Percentiles rank a stretch among this genome's conserved stretches.
Evolutionary conservation across 2,888 invertebrate genomes (phyloP).

Genomic region (Tiphia femorata): DNA sequence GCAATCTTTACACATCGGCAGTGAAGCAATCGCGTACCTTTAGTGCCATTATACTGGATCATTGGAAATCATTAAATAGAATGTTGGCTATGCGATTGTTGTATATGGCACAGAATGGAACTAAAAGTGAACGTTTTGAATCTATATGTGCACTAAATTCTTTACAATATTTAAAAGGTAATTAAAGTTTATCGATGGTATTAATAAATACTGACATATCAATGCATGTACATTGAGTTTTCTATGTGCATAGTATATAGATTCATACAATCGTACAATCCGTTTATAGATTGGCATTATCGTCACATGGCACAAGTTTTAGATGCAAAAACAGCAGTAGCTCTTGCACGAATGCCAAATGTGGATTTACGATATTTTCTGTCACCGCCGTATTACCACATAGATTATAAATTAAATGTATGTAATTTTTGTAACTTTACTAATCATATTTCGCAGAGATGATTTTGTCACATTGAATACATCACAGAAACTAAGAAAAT

Average conservation of each 20-base stretch:
- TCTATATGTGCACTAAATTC: conserved; percentile 77
- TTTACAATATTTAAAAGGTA: conserved; percentile 76
- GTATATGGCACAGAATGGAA: conserved; percentile 77
- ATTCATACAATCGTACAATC: conserved; percentile 16
- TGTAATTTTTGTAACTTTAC: conserved; percentile 48
- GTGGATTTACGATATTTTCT: conserved; percentile 82
- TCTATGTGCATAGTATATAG: too few species aligned
- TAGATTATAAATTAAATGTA: conserved; percentile 67
- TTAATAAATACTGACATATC: conserved; percentile 2
- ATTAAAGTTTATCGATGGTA: conserved; percentile 1
- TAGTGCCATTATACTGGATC: conserved; percentile 58
- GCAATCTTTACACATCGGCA: conserved; percentile 43
- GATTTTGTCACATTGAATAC: too few species aligned
- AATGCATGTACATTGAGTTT: too few species aligned
- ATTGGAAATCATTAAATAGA: conserved; percentile 77
- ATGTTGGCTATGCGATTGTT: conserved; percentile 78
- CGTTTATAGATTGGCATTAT: conserved; percentile 73
- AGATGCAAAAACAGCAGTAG: conserved; percentile 82
- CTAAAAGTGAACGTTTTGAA: conserved; percentile 73
- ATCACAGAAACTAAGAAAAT: too few species aligned
- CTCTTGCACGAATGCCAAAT: conserved; percentile 79
- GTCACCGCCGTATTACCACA: conserved; percentile 74
- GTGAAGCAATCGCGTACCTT: conserved; percentile 44
- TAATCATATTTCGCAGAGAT: too few species aligned
- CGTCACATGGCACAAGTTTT: conserved; percentile 84